These are phyloP conservation scores for Takifugu rubripes DNA, from an alignment of 2,797 vertebrate species.

Conservation along the genomic window DNA sequence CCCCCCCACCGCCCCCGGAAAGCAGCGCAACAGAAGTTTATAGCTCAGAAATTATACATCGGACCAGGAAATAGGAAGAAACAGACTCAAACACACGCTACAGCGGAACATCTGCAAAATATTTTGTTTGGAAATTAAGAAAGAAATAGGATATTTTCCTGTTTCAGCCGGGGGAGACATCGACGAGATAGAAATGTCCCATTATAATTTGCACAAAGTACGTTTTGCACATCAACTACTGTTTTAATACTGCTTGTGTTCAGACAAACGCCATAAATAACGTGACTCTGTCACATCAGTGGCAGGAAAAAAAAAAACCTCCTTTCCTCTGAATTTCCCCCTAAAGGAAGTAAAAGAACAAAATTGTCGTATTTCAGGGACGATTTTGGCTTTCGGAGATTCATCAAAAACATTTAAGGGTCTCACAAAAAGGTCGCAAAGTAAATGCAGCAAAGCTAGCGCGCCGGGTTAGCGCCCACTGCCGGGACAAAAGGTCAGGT, in stretches of 20 bases:
- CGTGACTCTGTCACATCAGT: constrained; percentile 51
- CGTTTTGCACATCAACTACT: constrained; percentile 42
- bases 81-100: constrained; percentile 64
- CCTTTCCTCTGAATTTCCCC: constrained; percentile 2
- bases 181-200: constrained; percentile 31
- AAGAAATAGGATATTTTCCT: constrained; percentile 74
- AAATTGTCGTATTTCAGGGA: constrained; percentile 43
- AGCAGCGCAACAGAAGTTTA: constrained; percentile 53
- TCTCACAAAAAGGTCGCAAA: constrained; percentile 69
- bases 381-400: constrained; percentile 51
- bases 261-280: constrained; percentile 43
- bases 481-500: constrained; percentile 63
- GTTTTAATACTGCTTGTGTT: constrained; percentile 24
- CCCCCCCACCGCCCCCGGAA: constrained; percentile 15
- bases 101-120: constrained; percentile 72
- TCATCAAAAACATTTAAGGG: constrained; percentile 51
- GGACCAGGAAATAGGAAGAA: constrained; percentile 63
- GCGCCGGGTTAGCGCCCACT: constrained; percentile 50
- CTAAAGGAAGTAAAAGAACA: constrained; percentile 21
- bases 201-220: constrained; percentile 41
- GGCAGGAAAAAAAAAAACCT: neutral
- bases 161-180: constrained; percentile 79
- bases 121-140: constrained; percentile 57
- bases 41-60: constrained; percentile 59
- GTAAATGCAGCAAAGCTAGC: constrained; percentile 66